Evolutionary conservation across 2,113 vertebrate species (phyloP), one percentile per base, ranked within the genome.

Genomic region (Silurus meridionalis): DNA sequence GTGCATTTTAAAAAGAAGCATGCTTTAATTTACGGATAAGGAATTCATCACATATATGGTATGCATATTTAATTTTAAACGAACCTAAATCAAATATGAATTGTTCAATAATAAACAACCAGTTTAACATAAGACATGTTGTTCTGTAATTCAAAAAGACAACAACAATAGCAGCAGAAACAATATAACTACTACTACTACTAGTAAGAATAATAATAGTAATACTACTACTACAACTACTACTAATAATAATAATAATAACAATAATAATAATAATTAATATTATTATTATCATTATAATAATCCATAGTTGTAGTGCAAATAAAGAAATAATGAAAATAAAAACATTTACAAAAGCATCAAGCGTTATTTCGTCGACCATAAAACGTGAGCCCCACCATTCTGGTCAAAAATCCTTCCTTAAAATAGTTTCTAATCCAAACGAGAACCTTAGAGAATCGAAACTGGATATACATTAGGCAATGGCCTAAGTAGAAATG

Each of bases 351-450:
- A 81, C 9, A 46, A 83, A 86, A 79, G 60, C 37, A 89, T 83
- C 88, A 88, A 69, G 74, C 85, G 66, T 61, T 23, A 37, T 72
- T 69, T 53, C 63, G 37, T 67, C 80, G 64, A 80, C 80, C 86
- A 86, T 83, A 74, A 85, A 87, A 82, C 58, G 85, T 58, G 66
- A 88, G 66, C 69, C 86, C 85, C 89, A 90, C 90, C 88, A 88
- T 63, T 89, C 90, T 89, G 86, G 83, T 71, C 66, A 85, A 90
- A 87, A 87, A 83, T 90, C 74, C 77, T 58, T 79, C 75, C 85
- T 81, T 87, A 91, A 82, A 82, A 87, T 46, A 28, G 71, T 37
- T 85, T 64, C 72, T 75, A 74, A 80, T 91, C 90, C 90, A 89
- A 82, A 55, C 81, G 85, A 67, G 57, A 84, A 77, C 64, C 85